These are phyloP conservation scores for Acrocyrtus sp. DNA, from an alignment of 2,888 invertebrate species.

Conservation along the genomic window DNA sequence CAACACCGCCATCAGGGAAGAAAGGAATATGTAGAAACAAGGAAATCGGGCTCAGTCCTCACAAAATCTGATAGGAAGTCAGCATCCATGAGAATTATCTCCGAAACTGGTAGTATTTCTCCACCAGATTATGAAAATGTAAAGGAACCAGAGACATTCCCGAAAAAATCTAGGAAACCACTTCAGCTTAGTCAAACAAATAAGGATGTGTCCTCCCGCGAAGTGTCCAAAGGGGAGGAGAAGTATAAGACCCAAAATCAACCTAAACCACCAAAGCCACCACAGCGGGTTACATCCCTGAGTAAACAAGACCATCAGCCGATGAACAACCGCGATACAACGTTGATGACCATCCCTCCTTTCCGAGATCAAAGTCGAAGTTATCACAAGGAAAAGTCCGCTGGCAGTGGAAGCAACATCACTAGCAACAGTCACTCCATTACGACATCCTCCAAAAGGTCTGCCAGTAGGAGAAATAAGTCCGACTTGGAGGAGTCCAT, in stretches of 20 bases:
- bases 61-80: slow-evolving; percentile 27
- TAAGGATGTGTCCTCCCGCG: too few relatives aligned
- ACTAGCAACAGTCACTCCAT: background rate
- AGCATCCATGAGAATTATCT: slow-evolving; percentile 5
- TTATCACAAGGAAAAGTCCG: slow-evolving; percentile 8
- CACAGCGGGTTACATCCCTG: slow-evolving; percentile 49
- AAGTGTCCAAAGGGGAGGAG: slow-evolving; percentile 2
- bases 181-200: background rate
- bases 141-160: slow-evolving; percentile 23
- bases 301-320: slow-evolving; percentile 6
- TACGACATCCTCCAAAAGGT: slow-evolving; percentile 3
- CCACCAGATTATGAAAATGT: background rate
- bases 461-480: slow-evolving; percentile 3
- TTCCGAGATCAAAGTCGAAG: slow-evolving; percentile 1
- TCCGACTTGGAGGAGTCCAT: slow-evolving; percentile 27
- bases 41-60: background rate
- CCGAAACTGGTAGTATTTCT: background rate
- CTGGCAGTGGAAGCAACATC: background rate
- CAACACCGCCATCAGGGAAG: background rate
- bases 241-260: slow-evolving; percentile 40
- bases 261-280: slow-evolving; percentile 60
- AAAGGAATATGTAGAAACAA: background rate
- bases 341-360: slow-evolving; percentile 11
- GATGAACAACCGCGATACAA: slow-evolving; percentile 1
- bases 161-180: slow-evolving; percentile 47